These are phyloP conservation scores for Chaetophractus vellerosus DNA, from an alignment of 2,797 vertebrate genomes.

Conservation along the genomic window DNA sequence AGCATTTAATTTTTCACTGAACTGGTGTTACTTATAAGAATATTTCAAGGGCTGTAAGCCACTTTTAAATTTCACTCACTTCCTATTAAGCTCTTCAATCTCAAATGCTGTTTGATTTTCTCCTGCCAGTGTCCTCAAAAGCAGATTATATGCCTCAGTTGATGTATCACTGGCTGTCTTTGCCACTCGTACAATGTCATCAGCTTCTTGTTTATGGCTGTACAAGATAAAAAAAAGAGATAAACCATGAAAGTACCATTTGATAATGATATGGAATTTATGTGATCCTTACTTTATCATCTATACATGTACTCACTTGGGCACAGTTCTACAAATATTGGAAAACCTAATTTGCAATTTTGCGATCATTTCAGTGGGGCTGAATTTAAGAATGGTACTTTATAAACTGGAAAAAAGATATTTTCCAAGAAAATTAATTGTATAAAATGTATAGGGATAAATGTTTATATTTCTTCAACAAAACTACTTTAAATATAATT, in stretches of 20 bases:
- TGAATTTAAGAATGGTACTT: slow-evolving; percentile 31
- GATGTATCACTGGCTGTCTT: slow-evolving; percentile 97
- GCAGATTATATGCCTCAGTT: slow-evolving; percentile 94
- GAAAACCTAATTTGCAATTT: background rate
- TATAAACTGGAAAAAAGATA: background rate
- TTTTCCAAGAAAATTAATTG: slow-evolving; percentile 44
- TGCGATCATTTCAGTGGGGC: background rate
- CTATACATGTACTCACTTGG: background rate
- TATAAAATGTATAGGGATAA: slow-evolving; percentile 41
- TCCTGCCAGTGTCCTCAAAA: slow-evolving; percentile 94
- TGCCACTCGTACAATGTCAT: slow-evolving; percentile 96
- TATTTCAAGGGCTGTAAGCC: background rate
- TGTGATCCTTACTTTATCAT: slow-evolving; percentile 25
- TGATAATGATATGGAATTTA: background rate
- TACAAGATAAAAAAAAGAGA: slow-evolving; percentile 61
- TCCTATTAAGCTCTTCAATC: slow-evolving; percentile 96
- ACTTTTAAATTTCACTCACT: slow-evolving; percentile 90
- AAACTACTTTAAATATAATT: slow-evolving; percentile 42
- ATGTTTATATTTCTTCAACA: background rate
- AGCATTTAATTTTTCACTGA: background rate
- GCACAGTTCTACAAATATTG: background rate
- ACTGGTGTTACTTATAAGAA: slow-evolving; percentile 1
- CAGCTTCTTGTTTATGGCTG: slow-evolving; percentile 97
- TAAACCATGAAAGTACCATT: background rate
- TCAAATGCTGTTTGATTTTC: slow-evolving; percentile 94